Percentiles rank a stretch among this genome's conserved stretches.
These are phyloP conservation scores for Papilio machaon DNA, from an alignment of 1,140 invertebrate genomes.

Conservation along the genomic window DNA sequence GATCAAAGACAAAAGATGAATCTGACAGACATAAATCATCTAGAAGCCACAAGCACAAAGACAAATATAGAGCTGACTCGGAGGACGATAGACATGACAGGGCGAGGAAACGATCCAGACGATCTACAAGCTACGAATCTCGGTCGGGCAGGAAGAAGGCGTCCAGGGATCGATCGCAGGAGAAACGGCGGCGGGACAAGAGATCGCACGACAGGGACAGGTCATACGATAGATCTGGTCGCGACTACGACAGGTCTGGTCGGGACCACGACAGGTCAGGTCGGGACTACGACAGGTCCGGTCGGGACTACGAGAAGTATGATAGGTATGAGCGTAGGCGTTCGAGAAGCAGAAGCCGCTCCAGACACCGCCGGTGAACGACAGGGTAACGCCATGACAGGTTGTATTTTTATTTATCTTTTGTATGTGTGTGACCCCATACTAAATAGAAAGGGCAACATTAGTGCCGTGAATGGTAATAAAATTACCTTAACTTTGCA, in stretches of 20 bases:
- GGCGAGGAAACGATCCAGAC: conserved; percentile 61
- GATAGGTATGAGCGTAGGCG: conserved; percentile 47
- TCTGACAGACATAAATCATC: conserved; percentile 61
- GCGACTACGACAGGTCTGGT: conserved; percentile 29
- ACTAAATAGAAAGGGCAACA: not conserved
- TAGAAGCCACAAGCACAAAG: conserved; percentile 59
- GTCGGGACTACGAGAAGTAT: conserved; percentile 61
- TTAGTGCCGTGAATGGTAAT: conserved; percentile 7
- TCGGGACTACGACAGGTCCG: conserved; percentile 49
- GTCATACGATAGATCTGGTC: conserved; percentile 35
- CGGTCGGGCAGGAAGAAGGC: conserved; percentile 53
- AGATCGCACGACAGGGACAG: conserved; percentile 61
- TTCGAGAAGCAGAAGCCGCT: conserved; percentile 64
- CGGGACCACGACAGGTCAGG: conserved; percentile 30
- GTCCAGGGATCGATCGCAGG: conserved; percentile 61
- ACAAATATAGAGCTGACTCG: conserved; percentile 67
- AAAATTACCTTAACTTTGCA: not conserved
- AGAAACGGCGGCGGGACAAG: conserved; percentile 60
- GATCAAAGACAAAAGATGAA: conserved; percentile 59
- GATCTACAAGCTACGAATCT: conserved; percentile 68
- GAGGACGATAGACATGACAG: conserved; percentile 66
- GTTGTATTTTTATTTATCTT: conserved; percentile 71
- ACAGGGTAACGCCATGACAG: conserved; percentile 68
- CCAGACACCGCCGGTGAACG: conserved; percentile 70
- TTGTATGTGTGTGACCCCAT: conserved; percentile 31